phyloP scores from a whole-genome alignment of 1,140 invertebrate species.

The Ips nitidus region DNA sequence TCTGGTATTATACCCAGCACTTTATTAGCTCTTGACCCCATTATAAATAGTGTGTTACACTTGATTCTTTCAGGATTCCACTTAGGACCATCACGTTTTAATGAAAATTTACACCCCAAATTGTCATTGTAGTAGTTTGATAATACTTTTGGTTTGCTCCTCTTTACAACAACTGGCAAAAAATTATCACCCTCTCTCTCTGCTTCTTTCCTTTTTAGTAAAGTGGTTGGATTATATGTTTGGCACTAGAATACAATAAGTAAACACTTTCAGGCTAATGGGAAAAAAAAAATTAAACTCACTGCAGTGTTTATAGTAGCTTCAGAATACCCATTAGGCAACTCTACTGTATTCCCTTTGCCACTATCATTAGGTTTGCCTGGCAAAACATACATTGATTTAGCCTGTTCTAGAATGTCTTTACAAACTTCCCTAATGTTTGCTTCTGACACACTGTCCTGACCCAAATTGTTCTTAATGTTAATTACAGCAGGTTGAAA shows the following conservation, averaged over 20 bases:
- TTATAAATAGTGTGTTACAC: conserved; percentile 72
- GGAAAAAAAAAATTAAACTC: conserved; percentile 3
- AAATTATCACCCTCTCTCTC: conserved; percentile 46
- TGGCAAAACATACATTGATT: conserved; percentile 62
- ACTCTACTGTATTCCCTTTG: too few species aligned
- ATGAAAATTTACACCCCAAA: conserved; percentile 43
- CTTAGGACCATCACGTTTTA: conserved; percentile 57
- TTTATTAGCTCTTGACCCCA: conserved; percentile 76
- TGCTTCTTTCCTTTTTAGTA: conserved; percentile 62
- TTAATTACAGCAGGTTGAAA: conserved; percentile 80
- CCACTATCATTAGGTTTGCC: conserved; percentile 20
- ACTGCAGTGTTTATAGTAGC: conserved; percentile 26
- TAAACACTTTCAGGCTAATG: too few species aligned
- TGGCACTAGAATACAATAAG: background rate
- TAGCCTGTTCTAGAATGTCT: conserved; percentile 77
- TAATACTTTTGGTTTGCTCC: conserved; percentile 14
- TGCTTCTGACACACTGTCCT: conserved; percentile 73
- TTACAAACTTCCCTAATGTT: conserved; percentile 72
- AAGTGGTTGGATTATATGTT: background rate
- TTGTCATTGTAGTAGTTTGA: conserved; percentile 39
- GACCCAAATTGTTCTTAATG: conserved; percentile 72
- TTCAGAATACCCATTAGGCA: conserved; percentile 43
- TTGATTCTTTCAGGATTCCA: conserved; percentile 74
- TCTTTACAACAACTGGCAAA: conserved; percentile 3
- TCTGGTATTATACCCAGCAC: conserved; percentile 54